These are phyloP conservation scores for Pomatostomus ruficeps DNA, from an alignment of 2,113 vertebrate genomes.

Conservation along the genomic window DNA sequence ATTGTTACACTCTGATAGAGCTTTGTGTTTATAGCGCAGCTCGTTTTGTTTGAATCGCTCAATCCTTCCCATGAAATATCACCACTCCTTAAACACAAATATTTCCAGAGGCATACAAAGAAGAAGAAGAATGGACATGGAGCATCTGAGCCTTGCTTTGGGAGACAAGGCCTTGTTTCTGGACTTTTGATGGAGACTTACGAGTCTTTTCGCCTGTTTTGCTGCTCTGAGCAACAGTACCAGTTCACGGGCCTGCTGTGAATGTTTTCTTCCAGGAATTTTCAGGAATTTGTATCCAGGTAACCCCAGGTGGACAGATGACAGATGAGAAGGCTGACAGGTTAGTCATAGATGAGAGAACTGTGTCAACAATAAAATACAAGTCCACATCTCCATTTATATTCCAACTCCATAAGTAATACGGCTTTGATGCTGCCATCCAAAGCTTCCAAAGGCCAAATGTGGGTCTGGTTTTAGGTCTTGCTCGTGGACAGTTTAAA, in stretches of 20 bases:
- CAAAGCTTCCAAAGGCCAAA: background rate
- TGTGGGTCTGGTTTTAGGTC: background rate
- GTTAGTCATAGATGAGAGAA: background rate
- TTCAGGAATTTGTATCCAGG: background rate
- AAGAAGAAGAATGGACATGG: background rate
- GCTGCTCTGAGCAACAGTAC: background rate
- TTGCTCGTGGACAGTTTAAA: background rate
- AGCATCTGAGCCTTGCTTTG: background rate
- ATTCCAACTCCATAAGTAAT: fast-evolving
- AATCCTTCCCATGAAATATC: background rate
- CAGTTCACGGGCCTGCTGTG: background rate
- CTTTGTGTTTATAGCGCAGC: background rate
- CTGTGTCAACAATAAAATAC: background rate
- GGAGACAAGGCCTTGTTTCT: background rate
- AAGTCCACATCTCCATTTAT: background rate
- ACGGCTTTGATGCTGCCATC: background rate
- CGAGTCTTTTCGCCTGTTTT: background rate
- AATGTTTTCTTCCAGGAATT: background rate
- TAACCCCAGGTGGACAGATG: background rate
- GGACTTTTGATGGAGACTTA: background rate
- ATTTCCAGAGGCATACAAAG: conserved; percentile 2
- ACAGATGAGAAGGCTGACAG: background rate
- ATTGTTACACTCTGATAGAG: background rate
- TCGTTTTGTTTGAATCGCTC: background rate
- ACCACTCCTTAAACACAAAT: conserved; percentile 48